Evolutionary conservation across 2,888 invertebrate species (phyloP), one percentile per base, ranked within the genome.

Genomic region (Dryadula phaetusa): DNA sequence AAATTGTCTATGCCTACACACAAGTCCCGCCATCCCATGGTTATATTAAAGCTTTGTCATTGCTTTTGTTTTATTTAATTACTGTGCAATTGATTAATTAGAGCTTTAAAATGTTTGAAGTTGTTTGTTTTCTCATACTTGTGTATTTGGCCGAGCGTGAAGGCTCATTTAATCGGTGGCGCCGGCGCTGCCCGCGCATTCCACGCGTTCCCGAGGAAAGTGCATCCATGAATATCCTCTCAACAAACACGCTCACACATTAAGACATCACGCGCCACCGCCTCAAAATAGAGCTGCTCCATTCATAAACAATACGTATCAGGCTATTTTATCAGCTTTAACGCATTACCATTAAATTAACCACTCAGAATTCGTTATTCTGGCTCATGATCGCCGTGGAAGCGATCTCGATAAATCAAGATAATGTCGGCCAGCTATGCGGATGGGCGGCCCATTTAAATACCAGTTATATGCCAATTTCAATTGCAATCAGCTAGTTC

Each of bases 281-380:
- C 81, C 81, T 81, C 79, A 70, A 88, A 86, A 89, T 89, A 88
- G 82, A 88, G 77, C 72, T 77, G 77, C 76, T 78, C 80, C 87
- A 88, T 89, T 88, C 87, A 88, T 82, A 84, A 85, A 84, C 85
- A 86, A 84, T 85, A 82, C 82, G 81, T 81, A 86, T 83, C 81
- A 78, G 83, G 82, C 85, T 84, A 85, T 84, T 82, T 81, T 82
- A 85, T 82, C 79, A 73, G 79, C 76, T 64, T 77, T 78, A 80
- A 74, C 80, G 78, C 82, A 85, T 85, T 84, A 82, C 80, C 77
- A 76, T 79, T 81, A 82, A 84, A 89, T 83, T 78, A 85, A 79
- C 78, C 83, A 82, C 79, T 82, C 76, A 79, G 79, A 76, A 82
- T 76, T 72, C 73, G 75, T 76, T 82, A 82, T 82, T 85, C 82